Base-by-base conservation (phyloP, 1,140 invertebrate species). In the Ips typographus region DNA sequence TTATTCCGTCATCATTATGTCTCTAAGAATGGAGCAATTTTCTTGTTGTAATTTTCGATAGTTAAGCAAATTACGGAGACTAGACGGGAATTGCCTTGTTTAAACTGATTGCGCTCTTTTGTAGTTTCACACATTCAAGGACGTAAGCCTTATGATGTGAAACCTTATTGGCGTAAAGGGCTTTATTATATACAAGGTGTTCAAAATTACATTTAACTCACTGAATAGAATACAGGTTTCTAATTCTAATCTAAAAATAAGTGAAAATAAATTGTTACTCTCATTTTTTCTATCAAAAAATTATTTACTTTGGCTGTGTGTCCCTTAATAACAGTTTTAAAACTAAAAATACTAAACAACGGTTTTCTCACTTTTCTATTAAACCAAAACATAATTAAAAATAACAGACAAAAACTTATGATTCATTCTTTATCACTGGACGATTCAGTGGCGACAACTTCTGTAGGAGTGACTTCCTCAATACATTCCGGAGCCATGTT, bases 31-130 rank as follows among this genome's bases (percentile, higher is more conserved):
- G 6, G 40, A 42, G 39, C 40, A 40, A 59, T 59, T 59, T 59
- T 40, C 57, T 59, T 59, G 8, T 59, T n/a, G 57, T 59, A 40
- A 59, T 59, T 59, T 59, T 59, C 57, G 38, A 42, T 59, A 59
- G 57, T 59, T 59, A 59, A 59, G 57, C 57, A 38, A 59, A 59
- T 59, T 42, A 55, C n/a, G 4, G n/a, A 56, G 57, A 7, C 57
- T 37, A 59, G 57, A 59, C 57, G 8, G 5, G 37, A 59, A 59
- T 56, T 56, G 7, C 4, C 38, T 56, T 56, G 22, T 22, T 22
- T 22, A 22, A 22, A 22, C 22, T 22, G 22, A 22, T 22, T 22
- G 22, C 22, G 22, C 22, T 22, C 22, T 22, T 22, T 22, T 22
- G 22, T 22, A 22, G 22, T 22, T 22, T 22, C 22, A 22, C 22